Evolutionary conservation across 2,888 invertebrate genomes (phyloP).

Genomic region (Dinocampus coccinellae): DNA sequence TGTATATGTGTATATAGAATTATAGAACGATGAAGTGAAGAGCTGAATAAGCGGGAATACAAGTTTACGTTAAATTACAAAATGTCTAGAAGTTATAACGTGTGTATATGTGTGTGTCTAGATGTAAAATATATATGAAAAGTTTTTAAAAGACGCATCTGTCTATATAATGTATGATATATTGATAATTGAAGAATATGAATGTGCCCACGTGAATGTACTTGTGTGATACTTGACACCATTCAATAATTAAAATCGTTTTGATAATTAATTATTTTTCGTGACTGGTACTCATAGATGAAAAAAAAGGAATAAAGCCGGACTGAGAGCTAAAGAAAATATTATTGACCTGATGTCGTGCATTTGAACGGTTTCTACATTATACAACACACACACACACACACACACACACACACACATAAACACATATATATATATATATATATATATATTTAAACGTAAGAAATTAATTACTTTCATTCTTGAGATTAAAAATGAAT

Average conservation of each 20-base stretch:
- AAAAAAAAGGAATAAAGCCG: too few species aligned
- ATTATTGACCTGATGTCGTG: not conserved
- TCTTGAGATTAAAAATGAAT: not conserved
- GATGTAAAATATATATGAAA: too few species aligned
- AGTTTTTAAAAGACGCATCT: not conserved
- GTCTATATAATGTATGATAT: not conserved
- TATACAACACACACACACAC: too few species aligned
- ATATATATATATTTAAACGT: not conserved
- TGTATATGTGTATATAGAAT: not conserved
- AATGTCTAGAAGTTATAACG: too few species aligned
- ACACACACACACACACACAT: too few species aligned
- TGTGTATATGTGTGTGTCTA: too few species aligned
- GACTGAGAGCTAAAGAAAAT: too few species aligned
- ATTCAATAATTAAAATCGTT: not conserved
- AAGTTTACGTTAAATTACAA: too few species aligned
- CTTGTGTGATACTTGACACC: not conserved
- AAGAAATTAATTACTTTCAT: not conserved
- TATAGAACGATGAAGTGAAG: too few species aligned
- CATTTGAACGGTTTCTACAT: not conserved
- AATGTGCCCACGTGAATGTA: not conserved
- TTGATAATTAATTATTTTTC: not conserved
- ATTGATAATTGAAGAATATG: not conserved
- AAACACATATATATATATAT: too few species aligned
- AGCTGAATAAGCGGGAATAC: too few species aligned
- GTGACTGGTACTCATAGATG: not conserved